Conservation (phyloP, 2,113 vertebrate genomes). For the Malurus cyaneus region DNA sequence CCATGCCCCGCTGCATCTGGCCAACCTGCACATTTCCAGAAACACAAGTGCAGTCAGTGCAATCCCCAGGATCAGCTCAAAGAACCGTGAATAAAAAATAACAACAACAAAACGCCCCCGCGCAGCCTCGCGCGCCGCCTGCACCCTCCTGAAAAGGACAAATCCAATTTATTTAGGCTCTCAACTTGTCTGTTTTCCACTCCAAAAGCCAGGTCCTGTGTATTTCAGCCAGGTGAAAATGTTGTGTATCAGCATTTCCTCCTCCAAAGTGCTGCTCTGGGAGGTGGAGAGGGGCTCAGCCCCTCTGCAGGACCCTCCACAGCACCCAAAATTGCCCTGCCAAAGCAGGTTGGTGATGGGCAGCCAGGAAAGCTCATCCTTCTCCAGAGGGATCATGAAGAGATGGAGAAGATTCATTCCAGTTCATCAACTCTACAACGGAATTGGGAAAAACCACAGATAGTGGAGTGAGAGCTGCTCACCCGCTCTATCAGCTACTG, state of each 20-base stretch:
- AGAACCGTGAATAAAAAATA: slow-evolving; percentile 29
- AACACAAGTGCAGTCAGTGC: slow-evolving; percentile 71
- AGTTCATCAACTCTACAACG: fast-evolving
- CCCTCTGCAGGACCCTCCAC: background rate
- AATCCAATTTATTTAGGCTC: background rate
- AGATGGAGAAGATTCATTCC: background rate
- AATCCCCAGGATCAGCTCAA: slow-evolving; percentile 22
- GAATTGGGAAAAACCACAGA: background rate
- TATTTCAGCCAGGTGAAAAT: background rate
- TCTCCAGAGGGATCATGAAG: background rate
- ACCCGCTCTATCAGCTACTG: background rate
- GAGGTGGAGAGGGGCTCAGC: background rate
- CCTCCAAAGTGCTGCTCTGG: background rate
- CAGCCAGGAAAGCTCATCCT: background rate
- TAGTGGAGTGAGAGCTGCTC: background rate
- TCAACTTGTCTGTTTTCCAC: background rate
- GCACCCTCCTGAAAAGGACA: background rate
- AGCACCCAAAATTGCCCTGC: background rate
- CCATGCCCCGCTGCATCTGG: slow-evolving; percentile 84
- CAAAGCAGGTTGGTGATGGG: background rate
- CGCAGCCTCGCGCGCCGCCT: background rate
- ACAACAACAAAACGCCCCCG: background rate
- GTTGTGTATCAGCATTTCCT: background rate
- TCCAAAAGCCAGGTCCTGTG: background rate
- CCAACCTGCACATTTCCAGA: slow-evolving; percentile 83